Percentiles rank a stretch among this genome's conserved stretches.
These are phyloP conservation scores for Lota lota DNA, from an alignment of 2,113 vertebrate genomes.

Conservation along the genomic window DNA sequence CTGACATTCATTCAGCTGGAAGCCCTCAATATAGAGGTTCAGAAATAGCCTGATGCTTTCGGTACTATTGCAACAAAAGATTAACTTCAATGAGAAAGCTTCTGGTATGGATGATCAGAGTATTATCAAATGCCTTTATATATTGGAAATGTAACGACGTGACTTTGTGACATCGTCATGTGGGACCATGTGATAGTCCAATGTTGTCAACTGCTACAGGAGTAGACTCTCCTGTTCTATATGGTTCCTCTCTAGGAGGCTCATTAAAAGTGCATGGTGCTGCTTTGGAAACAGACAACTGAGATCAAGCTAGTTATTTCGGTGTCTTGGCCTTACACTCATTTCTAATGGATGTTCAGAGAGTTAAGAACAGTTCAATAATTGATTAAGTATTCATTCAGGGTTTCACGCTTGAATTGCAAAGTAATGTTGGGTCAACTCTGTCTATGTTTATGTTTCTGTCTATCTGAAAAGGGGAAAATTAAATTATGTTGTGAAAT, in stretches of 20 bases:
- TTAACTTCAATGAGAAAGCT: background rate
- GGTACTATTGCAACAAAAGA: background rate
- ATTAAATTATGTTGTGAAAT: slow-evolving; percentile 24
- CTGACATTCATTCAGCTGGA: background rate
- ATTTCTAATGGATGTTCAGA: slow-evolving; percentile 51
- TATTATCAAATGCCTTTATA: too few relatives aligned
- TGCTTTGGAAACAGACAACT: slow-evolving; percentile 34
- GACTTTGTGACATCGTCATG: too few relatives aligned
- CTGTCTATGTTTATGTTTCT: slow-evolving; percentile 11
- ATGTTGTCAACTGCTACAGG: too few relatives aligned
- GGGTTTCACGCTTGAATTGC: slow-evolving; percentile 45
- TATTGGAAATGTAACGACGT: too few relatives aligned
- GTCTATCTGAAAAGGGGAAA: background rate
- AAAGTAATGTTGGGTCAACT: slow-evolving; percentile 31
- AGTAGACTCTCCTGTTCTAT: too few relatives aligned
- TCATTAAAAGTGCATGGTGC: slow-evolving; percentile 15
- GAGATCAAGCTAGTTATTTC: slow-evolving; percentile 9
- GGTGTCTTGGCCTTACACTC: slow-evolving; percentile 31
- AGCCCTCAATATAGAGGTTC: background rate
- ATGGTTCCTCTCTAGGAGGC: background rate
- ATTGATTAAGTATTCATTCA: slow-evolving; percentile 52
- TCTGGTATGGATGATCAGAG: background rate
- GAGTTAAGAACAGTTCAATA: slow-evolving; percentile 51
- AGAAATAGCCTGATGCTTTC: background rate
- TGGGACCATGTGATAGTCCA: too few relatives aligned